phyloP scores from a whole-genome alignment of 92 coral and sea anemone species.

The Paragorgia papillata region DNA sequence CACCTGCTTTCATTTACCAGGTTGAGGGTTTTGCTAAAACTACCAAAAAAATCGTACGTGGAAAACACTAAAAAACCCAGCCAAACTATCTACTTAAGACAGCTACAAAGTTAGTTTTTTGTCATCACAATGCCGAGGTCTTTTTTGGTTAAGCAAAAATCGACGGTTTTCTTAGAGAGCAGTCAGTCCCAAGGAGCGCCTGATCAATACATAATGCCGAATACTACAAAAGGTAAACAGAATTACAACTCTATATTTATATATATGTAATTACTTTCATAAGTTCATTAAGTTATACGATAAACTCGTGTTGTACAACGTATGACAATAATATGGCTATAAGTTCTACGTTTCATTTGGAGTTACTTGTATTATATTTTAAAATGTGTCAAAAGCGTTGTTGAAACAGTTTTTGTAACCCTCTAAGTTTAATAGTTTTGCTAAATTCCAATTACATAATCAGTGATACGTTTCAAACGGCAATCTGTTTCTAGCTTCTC shows the following conservation, averaged over 20 bases:
- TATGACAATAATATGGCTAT: too few relatives aligned
- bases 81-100: too few relatives aligned
- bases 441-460: not conserved
- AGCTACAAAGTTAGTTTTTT: not conserved
- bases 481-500: not conserved
- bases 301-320: too few relatives aligned
- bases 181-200: not conserved
- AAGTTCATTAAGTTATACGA: too few relatives aligned
- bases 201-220: not conserved
- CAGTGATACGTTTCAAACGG: too few relatives aligned
- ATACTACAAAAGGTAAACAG: not conserved
- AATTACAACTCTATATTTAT: too few relatives aligned
- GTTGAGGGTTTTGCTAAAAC: too few relatives aligned
- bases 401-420: not conserved
- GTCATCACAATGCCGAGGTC: not conserved
- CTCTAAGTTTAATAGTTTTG: not conserved
- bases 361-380: too few relatives aligned
- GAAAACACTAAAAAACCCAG: too few relatives aligned
- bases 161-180: not conserved
- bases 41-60: too few relatives aligned
- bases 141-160: not conserved
- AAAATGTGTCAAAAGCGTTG: not conserved
- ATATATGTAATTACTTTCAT: too few relatives aligned
- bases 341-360: too few relatives aligned
- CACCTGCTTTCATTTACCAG: not conserved